phyloP scores from a whole-genome alignment of 2,888 invertebrate genomes.

The Tineola bisselliella region DNA sequence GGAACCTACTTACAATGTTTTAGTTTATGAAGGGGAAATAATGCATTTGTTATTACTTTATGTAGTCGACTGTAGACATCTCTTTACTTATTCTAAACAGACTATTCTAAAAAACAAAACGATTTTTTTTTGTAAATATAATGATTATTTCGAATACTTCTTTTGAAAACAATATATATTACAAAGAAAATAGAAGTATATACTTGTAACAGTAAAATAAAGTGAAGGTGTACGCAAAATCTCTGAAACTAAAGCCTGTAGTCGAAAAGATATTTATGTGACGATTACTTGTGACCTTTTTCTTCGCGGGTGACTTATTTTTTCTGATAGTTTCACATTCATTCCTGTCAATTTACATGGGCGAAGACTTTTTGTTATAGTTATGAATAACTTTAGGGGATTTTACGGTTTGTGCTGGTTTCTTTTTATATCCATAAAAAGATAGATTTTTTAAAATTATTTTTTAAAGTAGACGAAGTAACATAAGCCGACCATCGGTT shows the following conservation, averaged over 20 bases:
- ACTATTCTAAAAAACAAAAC: too few relatives aligned
- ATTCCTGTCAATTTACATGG: constrained; percentile 7
- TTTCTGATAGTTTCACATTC: constrained; percentile 11
- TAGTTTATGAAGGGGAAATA: neutral
- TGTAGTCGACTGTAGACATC: too few relatives aligned
- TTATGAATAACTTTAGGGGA: neutral
- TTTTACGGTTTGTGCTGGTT: neutral
- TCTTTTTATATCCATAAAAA: neutral
- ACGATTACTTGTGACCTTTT: constrained; percentile 44
- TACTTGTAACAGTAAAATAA: too few relatives aligned
- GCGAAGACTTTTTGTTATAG: neutral
- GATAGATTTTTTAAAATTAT: too few relatives aligned
- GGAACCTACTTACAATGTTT: constrained; percentile 15
- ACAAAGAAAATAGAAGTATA: too few relatives aligned
- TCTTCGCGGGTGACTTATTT: constrained; percentile 18
- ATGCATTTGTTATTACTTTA: too few relatives aligned
- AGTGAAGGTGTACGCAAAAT: constrained; percentile 31
- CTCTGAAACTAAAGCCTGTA: constrained; percentile 54
- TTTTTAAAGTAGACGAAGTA: too few relatives aligned
- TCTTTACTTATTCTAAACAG: too few relatives aligned
- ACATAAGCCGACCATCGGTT: too few relatives aligned
- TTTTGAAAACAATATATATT: too few relatives aligned
- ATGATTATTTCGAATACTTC: too few relatives aligned
- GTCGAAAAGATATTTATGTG: constrained; percentile 50
- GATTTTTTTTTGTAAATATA: too few relatives aligned